Conservation (phyloP, 2,113 vertebrate genomes). For the Poeciliopsis prolifica region DNA sequence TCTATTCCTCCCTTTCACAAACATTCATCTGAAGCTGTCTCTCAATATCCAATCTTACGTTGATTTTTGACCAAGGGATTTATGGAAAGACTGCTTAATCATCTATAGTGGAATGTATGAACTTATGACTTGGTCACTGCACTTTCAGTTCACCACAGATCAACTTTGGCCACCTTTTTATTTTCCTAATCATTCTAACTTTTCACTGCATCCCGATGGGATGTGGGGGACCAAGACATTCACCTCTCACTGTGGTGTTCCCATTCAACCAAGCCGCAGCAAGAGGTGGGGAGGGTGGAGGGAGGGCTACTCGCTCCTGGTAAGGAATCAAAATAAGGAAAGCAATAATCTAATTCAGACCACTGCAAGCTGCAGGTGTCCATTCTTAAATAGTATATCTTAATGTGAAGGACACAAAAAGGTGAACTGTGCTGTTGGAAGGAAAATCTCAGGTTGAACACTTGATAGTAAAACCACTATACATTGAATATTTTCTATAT, state of each 20-base stretch:
- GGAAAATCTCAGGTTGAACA: constrained; percentile 66
- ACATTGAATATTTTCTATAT: constrained; percentile 59
- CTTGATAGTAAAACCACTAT: constrained; percentile 60
- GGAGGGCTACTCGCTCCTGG: constrained; percentile 58
- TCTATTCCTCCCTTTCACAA: constrained; percentile 48
- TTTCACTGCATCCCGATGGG: constrained; percentile 56
- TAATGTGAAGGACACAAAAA: constrained; percentile 47
- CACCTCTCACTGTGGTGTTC: constrained; percentile 67
- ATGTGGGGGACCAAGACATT: constrained; percentile 72
- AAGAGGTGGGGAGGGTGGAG: constrained; percentile 1
- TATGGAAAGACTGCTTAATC: constrained; percentile 44
- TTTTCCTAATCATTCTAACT: constrained; percentile 52
- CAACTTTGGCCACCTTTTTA: constrained; percentile 52
- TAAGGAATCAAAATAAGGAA: constrained; percentile 60
- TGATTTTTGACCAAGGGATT: constrained; percentile 44
- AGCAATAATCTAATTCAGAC: constrained; percentile 71
- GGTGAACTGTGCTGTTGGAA: constrained; percentile 44
- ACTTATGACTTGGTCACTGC: constrained; percentile 67
- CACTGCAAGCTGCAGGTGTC: constrained; percentile 41
- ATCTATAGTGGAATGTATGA: constrained; percentile 71
- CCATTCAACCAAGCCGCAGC: constrained; percentile 40
- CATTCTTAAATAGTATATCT: constrained; percentile 49
- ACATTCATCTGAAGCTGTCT: constrained; percentile 55
- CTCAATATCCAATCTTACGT: constrained; percentile 63
- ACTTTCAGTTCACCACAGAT: constrained; percentile 73